A percentile compares a stretch with the other conserved stretches of the same genome.
Evolutionary conservation across 2,888 invertebrate species (phyloP).

Genomic region (Pandemis corylana): DNA sequence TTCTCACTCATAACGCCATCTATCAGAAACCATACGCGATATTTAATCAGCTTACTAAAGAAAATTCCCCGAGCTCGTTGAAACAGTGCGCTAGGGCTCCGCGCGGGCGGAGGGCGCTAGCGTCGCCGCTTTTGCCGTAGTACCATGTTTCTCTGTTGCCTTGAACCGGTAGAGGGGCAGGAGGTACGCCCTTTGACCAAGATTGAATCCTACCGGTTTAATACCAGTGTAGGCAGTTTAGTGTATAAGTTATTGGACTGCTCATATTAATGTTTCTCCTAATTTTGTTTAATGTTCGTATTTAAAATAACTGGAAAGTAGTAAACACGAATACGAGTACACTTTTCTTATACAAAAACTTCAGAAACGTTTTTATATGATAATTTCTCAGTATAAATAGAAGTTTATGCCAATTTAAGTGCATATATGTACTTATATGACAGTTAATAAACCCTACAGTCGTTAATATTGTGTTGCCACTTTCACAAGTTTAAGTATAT

Average conservation of each 20-base stretch:
- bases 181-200: slow-evolving; percentile 34
- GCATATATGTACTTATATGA: not conserved
- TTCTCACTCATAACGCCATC: slow-evolving; percentile 50
- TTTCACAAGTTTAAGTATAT: not conserved
- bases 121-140: not conserved
- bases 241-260: not conserved
- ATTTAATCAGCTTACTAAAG: slow-evolving; percentile 19
- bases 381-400: too few relatives aligned
- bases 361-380: too few relatives aligned
- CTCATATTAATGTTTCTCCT: not conserved
- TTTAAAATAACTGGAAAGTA: not conserved
- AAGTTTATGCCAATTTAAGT: too few relatives aligned
- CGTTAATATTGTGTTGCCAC: not conserved
- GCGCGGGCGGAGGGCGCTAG: slow-evolving; percentile 28
- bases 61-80: slow-evolving; percentile 1
- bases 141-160: slow-evolving; percentile 24
- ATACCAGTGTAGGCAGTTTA: slow-evolving; percentile 13
- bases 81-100: not conserved
- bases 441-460: not conserved
- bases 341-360: too few relatives aligned
- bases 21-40: slow-evolving; percentile 35
- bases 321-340: too few relatives aligned
- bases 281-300: not conserved
- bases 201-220: slow-evolving; percentile 34
- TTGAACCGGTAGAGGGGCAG: slow-evolving; percentile 35